A percentile compares a stretch with the other conserved stretches of the same genome.
These are phyloP conservation scores for Catamblyrhynchus diadema DNA, from an alignment of 2,797 vertebrate species.

Conservation along the genomic window DNA sequence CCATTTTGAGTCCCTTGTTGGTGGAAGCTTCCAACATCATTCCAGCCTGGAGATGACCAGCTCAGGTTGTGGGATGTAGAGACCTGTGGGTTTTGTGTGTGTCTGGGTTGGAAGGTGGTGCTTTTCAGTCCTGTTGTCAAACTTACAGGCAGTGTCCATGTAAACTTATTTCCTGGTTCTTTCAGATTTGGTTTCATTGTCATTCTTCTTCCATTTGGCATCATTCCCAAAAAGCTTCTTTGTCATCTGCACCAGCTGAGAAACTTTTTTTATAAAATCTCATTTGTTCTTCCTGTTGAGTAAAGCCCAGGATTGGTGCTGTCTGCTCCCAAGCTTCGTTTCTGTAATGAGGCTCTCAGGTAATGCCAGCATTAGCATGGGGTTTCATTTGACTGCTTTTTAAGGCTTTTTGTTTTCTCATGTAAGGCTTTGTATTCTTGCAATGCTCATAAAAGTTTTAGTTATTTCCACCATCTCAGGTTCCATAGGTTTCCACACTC, in stretches of 20 bases:
- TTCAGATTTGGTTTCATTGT: not conserved
- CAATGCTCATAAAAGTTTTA: not conserved
- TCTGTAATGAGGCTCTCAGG: not conserved
- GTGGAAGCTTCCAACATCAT: not conserved
- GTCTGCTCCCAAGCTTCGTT: not conserved
- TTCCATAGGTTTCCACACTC: not conserved
- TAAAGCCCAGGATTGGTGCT: not conserved
- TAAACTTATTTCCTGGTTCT: not conserved
- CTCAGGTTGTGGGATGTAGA: not conserved
- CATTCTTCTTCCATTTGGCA: slow-evolving; percentile 12
- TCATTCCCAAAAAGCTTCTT: slow-evolving; percentile 2
- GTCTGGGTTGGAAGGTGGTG: not conserved
- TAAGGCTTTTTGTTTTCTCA: not conserved
- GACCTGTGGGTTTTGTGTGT: not conserved
- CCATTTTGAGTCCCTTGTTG: rapidly evolving
- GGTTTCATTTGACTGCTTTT: not conserved
- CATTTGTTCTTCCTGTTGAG: not conserved
- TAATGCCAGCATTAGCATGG: not conserved
- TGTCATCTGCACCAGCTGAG: not conserved
- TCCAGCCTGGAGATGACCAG: not conserved
- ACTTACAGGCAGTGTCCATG: not conserved
- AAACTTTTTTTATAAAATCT: not conserved
- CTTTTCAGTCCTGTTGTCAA: not conserved
- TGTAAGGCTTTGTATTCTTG: not conserved
- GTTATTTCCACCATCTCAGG: not conserved